A percentile compares a stretch with the other conserved stretches of the same genome.
These are phyloP conservation scores for Epistrophella euchroma DNA, from an alignment of 2,888 invertebrate genomes.

Conservation along the genomic window DNA sequence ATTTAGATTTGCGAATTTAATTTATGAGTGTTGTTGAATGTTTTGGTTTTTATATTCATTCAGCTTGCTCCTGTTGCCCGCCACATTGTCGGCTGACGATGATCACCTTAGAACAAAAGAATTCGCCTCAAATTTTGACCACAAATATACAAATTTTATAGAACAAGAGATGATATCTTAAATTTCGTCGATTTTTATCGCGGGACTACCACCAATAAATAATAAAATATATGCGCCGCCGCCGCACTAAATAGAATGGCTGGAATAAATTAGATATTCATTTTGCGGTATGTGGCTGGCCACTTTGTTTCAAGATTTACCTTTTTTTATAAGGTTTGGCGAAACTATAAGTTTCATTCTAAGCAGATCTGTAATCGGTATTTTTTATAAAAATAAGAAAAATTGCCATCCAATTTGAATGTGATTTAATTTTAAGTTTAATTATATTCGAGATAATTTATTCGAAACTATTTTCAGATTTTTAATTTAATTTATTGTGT, in stretches of 20 bases:
- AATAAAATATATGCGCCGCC: conserved; percentile 1
- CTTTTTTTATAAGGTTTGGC: background rate
- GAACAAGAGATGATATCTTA: conserved; percentile 1
- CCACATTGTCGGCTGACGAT: conserved; percentile 8
- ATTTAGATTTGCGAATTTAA: conserved; percentile 31
- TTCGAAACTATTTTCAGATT: background rate
- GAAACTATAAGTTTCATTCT: background rate
- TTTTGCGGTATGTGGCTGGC: conserved; percentile 2
- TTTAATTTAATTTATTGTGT: conserved; percentile 1
- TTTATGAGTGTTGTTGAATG: conserved; percentile 27
- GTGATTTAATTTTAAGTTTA: conserved; percentile 21
- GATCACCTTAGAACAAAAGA: conserved; percentile 26
- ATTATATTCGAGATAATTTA: conserved; percentile 8
- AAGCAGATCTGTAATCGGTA: background rate
- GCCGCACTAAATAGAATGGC: background rate
- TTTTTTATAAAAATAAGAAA: background rate
- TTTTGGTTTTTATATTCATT: background rate
- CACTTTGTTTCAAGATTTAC: conserved; percentile 6
- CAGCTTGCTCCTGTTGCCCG: conserved; percentile 1
- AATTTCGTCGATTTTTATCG: conserved; percentile 30
- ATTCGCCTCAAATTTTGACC: conserved; percentile 18
- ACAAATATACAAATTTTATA: conserved; percentile 8
- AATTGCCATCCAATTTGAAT: conserved; percentile 14
- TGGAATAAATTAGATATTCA: conserved; percentile 15
- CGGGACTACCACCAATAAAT: conserved; percentile 17